Evolutionary conservation across 2,113 vertebrate genomes (phyloP), one percentile per base, ranked within the genome.

Genomic region (Epinephelus moara): DNA sequence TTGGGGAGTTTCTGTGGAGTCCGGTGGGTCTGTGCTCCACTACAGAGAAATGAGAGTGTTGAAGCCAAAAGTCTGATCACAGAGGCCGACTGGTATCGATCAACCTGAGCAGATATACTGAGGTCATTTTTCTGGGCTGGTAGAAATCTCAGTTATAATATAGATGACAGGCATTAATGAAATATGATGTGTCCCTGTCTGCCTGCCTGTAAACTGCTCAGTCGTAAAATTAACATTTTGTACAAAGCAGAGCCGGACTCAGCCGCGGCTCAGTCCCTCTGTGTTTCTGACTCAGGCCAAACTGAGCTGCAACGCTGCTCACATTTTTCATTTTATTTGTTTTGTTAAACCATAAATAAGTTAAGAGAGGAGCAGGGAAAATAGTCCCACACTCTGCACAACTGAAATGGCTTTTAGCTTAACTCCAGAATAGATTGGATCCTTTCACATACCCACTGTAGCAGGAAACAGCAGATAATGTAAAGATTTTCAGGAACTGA

Each of bases 81-180:
- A 10, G 56, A 55, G 56, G 5, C 67, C 0, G 70, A 9, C 64
- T 8, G 70, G 47, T 88, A 92, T 91, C 81, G 89, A 92, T 93
- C 89, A 88, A 66, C 59, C 68, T 55, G 49, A 57, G 62, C 68
- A 88, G 89, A 92, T 89, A 85, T 92, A 92, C 80, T 45, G 86
- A 68, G 76, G 85, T 83, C 73, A 86, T 90, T 89, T 80, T 40
- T 87, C 84, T 77, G 75, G 75, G 64, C 55, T 40, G 17, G 53
- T 30, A 85, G 82, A 88, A 82, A 75, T 87, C 75, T 91, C 66
- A 77, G 81, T 87, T 91, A 90, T 91, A 85, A 62, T 81, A 87
- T 52, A 77, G 72, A 76, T 71, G 86, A 82, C 71, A 47, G 60
- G 73, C 73, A 5, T 75, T 90, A 52, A 78, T 87, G 84, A 89